These are phyloP conservation scores for Neogobius melanostomus DNA, from an alignment of 2,113 vertebrate species.

Conservation along the genomic window DNA sequence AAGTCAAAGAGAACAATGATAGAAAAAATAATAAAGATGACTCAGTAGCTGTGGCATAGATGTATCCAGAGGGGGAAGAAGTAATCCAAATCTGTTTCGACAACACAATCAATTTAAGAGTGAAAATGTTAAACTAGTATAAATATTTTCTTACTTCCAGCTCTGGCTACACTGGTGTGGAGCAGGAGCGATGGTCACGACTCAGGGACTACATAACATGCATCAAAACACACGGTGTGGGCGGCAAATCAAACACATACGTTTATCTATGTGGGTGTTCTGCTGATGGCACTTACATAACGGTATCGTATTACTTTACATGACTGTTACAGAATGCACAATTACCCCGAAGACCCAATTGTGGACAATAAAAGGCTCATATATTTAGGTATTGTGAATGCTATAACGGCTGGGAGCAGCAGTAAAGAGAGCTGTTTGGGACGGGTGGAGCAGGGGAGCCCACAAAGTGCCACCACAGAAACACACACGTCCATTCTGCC, in stretches of 20 bases:
- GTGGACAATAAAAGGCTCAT: not conserved
- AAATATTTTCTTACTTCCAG: not conserved
- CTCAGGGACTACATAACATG: conserved; percentile 4
- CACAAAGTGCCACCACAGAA: conserved; percentile 57
- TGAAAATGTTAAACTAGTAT: not conserved
- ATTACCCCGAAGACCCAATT: not conserved
- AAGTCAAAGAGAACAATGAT: not conserved
- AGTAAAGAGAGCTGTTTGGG: conserved; percentile 35
- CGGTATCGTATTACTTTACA: not conserved
- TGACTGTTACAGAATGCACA: not conserved
- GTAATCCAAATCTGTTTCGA: not conserved
- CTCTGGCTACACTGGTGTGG: not conserved
- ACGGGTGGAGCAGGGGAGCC: conserved; percentile 54
- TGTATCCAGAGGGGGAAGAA: not conserved
- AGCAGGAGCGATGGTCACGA: not conserved
- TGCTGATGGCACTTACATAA: not conserved
- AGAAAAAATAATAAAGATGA: too few relatives aligned
- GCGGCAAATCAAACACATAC: not conserved
- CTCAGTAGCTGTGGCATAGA: too few relatives aligned
- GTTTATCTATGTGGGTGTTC: conserved; percentile 3
- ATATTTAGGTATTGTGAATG: conserved; percentile 5
- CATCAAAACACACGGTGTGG: conserved; percentile 2
- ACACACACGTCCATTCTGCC: conserved; percentile 40
- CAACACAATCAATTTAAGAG: too few relatives aligned
- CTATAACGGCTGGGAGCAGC: conserved; percentile 59